phyloP scores from a whole-genome alignment of 2,113 vertebrate species.

The Hyla sarda region DNA sequence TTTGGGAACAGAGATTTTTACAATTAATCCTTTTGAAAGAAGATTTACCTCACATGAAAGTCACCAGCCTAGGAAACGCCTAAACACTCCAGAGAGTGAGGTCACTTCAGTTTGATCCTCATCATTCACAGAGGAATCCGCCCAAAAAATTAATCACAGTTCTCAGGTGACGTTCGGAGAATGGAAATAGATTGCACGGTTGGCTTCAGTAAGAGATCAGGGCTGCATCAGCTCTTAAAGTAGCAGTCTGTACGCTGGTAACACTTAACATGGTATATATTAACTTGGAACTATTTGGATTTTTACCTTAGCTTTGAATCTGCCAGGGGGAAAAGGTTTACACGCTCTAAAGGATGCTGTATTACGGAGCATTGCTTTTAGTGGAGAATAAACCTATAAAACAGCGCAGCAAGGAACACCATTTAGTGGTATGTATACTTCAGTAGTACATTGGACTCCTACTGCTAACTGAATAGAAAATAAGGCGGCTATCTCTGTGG shows the following conservation, averaged over 20 bases:
- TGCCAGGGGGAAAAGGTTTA: neutral
- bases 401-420: neutral
- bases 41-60: constrained; percentile 57
- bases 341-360: neutral
- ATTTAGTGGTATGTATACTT: neutral
- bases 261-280: neutral
- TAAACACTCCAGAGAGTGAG: constrained; percentile 53
- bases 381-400: neutral
- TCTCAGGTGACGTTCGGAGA: constrained; percentile 56
- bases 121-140: constrained; percentile 51
- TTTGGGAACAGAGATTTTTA: constrained; percentile 26
- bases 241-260: neutral
- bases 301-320: neutral
- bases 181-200: constrained; percentile 45
- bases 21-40: constrained; percentile 38
- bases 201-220: constrained; percentile 5
- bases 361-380: neutral
- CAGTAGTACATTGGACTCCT: too few species aligned
- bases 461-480: too few species aligned
- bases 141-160: constrained; percentile 56
- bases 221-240: constrained; percentile 18
- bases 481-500: too few species aligned
- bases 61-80: constrained; percentile 47
- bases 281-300: neutral
- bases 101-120: constrained; percentile 50